Evolutionary conservation across 2,113 vertebrate species (phyloP).

Genomic region (Bolborhynchus lineola): DNA sequence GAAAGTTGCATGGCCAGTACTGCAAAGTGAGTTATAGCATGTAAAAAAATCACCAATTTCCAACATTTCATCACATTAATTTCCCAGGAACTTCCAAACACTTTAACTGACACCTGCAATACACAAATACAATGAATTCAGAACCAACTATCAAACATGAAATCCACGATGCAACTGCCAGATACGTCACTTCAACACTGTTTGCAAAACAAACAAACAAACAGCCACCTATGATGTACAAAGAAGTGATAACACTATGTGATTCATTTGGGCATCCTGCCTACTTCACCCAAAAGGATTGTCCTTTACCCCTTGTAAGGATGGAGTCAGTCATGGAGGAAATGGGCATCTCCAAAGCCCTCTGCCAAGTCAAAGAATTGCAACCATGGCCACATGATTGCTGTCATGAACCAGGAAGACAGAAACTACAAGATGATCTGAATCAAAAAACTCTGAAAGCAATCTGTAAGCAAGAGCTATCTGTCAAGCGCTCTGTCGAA

Average conservation of each 20-base stretch:
- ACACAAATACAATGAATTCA: not conserved
- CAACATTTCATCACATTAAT: not conserved
- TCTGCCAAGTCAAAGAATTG: not conserved
- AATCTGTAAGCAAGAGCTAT: not conserved
- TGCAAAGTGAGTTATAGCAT: not conserved
- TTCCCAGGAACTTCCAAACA: not conserved
- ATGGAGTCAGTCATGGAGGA: not conserved
- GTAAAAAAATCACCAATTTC: not conserved
- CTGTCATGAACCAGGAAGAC: not conserved
- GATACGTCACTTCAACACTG: not conserved
- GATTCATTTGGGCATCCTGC: not conserved
- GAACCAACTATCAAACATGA: not conserved
- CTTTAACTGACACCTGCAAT: not conserved
- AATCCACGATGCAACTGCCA: not conserved
- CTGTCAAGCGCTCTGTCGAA: not conserved
- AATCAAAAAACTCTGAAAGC: not conserved
- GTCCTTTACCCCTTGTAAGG: not conserved
- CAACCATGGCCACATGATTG: rapidly evolving
- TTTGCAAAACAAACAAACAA: not conserved
- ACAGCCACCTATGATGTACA: not conserved
- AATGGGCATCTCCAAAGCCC: not conserved
- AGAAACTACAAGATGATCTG: not conserved
- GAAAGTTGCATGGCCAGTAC: not conserved
- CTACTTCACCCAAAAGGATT: not conserved
- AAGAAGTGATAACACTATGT: rapidly evolving